Evolutionary conservation across 2,113 vertebrate genomes (phyloP).

Genomic region (Parus major): DNA sequence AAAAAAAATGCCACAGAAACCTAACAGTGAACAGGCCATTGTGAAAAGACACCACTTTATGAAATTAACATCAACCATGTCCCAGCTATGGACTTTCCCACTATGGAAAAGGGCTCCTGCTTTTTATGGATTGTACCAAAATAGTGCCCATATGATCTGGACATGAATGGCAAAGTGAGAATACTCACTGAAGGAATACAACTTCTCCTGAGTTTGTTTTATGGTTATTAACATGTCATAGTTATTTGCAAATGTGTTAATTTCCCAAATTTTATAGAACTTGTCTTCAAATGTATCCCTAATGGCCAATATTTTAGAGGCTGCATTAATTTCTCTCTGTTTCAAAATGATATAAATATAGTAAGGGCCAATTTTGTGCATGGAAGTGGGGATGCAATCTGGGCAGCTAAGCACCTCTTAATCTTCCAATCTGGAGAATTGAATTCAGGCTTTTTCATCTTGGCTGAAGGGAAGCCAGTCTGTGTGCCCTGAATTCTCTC

Average conservation of each 20-base stretch:
- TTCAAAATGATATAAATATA: not conserved
- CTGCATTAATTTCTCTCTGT: not conserved
- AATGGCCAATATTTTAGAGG: not conserved
- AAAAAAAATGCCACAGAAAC: not conserved
- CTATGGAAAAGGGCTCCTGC: not conserved
- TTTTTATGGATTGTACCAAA: not conserved
- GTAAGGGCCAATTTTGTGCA: not conserved
- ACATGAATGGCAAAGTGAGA: not conserved
- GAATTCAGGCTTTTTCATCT: slow-evolving; percentile 16
- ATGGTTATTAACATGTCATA: not conserved
- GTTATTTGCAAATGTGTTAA: not conserved
- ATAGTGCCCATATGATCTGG: not conserved
- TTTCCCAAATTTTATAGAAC: not conserved
- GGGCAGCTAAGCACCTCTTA: slow-evolving; percentile 37
- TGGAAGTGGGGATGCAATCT: slow-evolving; percentile 19
- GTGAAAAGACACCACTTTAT: not conserved
- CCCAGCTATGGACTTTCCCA: not conserved
- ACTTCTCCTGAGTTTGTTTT: not conserved
- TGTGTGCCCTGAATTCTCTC: slow-evolving; percentile 18
- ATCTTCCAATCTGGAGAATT: slow-evolving; percentile 7
- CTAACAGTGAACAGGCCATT: not conserved
- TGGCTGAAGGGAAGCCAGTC: slow-evolving; percentile 4
- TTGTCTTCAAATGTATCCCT: not conserved
- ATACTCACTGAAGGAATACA: not conserved
- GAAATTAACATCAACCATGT: rapidly evolving